Conservation (phyloP, 2,888 invertebrate species). For the Cheilosia urbana region DNA sequence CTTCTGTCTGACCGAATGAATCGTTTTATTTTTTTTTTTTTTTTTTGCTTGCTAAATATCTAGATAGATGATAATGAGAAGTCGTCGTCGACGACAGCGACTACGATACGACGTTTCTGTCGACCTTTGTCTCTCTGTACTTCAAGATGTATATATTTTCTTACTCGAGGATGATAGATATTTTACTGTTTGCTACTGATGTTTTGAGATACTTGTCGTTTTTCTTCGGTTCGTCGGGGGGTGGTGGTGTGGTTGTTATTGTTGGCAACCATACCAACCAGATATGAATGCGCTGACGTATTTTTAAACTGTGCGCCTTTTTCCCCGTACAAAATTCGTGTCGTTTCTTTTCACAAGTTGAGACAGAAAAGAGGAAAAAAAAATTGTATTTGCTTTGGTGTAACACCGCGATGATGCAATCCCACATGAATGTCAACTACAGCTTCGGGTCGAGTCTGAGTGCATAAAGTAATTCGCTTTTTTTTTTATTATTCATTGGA, state of each 20-base stretch:
- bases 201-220: slow-evolving; percentile 53
- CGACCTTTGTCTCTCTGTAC: slow-evolving; percentile 64
- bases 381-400: slow-evolving; percentile 15
- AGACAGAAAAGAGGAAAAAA: neutral
- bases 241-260: slow-evolving; percentile 10
- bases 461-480: slow-evolving; percentile 16
- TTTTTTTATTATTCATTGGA: slow-evolving; percentile 35
- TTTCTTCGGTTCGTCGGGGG: slow-evolving; percentile 7
- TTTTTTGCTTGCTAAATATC: slow-evolving; percentile 21
- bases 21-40: too few species aligned
- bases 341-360: slow-evolving; percentile 1
- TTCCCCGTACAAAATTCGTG: neutral
- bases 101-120: slow-evolving; percentile 53
- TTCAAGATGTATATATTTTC: slow-evolving; percentile 46
- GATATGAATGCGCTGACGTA: slow-evolving; percentile 67
- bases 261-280: slow-evolving; percentile 31
- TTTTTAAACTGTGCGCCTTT: slow-evolving; percentile 45
- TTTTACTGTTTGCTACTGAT: slow-evolving; percentile 56
- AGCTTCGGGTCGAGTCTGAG: slow-evolving; percentile 8
- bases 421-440: slow-evolving; percentile 47
- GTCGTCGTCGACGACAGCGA: slow-evolving; percentile 34
- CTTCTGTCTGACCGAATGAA: slow-evolving; percentile 59
- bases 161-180: slow-evolving; percentile 45
- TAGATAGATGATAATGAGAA: slow-evolving; percentile 1
- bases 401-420: slow-evolving; percentile 60